A percentile compares a stretch with the other conserved stretches of the same genome.
Conservation (phyloP, 2,797 vertebrate species). For the Anguilla pacifica region DNA sequence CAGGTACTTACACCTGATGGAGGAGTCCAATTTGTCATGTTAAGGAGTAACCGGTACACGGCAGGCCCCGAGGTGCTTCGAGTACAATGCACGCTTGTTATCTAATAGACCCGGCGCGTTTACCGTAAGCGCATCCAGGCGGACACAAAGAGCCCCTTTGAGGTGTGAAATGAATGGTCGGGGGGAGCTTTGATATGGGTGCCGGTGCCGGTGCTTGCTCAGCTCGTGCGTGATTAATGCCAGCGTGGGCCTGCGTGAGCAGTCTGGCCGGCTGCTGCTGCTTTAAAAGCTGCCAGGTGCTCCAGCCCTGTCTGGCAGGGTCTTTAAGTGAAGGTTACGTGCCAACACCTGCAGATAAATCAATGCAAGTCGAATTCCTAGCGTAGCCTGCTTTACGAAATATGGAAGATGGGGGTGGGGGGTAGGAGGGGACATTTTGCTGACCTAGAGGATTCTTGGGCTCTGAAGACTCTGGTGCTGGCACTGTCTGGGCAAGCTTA, state of each 20-base stretch:
- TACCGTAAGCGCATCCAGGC: conserved; percentile 28
- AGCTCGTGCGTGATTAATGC: conserved; percentile 20
- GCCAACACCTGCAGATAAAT: conserved; percentile 4
- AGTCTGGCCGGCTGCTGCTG: conserved; percentile 20
- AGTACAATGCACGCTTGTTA: conserved; percentile 35
- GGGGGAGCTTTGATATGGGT: conserved; percentile 30
- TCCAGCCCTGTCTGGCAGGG: neutral
- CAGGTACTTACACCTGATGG: conserved; percentile 25
- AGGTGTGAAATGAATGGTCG: conserved; percentile 4
- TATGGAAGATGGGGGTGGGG: neutral
- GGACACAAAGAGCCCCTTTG: conserved; percentile 28
- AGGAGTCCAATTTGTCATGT: conserved; percentile 26
- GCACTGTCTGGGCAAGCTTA: too few species aligned
- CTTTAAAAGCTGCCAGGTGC: neutral
- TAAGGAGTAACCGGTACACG: conserved; percentile 25
- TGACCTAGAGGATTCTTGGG: neutral
- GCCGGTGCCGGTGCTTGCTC: conserved; percentile 8
- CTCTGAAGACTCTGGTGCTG: neutral
- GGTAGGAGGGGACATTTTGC: neutral
- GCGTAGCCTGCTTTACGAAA: neutral
- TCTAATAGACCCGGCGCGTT: conserved; percentile 33
- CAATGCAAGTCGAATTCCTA: neutral
- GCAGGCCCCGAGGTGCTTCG: conserved; percentile 8
- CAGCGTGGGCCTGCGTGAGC: conserved; percentile 24
- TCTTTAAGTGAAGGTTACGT: neutral